Evolutionary conservation across 2,797 vertebrate species (phyloP).

Genomic region (Muraenolepis orangiensis): DNA sequence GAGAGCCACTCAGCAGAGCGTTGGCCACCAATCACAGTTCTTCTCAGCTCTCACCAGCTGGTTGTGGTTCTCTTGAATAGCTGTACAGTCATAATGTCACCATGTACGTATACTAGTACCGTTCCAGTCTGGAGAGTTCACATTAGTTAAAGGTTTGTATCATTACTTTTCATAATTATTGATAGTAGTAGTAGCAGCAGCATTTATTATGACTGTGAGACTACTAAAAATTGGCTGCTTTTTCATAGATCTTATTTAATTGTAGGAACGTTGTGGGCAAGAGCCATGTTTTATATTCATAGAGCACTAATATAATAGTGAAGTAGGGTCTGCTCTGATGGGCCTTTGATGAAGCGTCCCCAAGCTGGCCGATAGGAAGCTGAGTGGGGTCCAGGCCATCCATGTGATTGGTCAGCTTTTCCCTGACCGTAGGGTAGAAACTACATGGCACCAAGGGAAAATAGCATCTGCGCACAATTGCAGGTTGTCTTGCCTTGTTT

Average conservation of each 20-base stretch:
- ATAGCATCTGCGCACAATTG: slow-evolving; percentile 35
- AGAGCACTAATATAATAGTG: background rate
- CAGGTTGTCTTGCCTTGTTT: slow-evolving; percentile 30
- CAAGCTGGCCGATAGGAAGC: background rate
- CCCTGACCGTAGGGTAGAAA: slow-evolving; percentile 32
- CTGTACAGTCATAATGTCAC: too few relatives aligned
- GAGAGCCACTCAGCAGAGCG: background rate
- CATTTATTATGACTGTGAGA: too few relatives aligned
- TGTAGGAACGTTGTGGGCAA: background rate
- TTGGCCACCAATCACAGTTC: background rate
- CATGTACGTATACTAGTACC: background rate
- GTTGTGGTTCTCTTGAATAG: too few relatives aligned
- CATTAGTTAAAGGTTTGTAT: too few relatives aligned
- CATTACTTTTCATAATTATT: too few relatives aligned
- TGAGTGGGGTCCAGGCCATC: background rate
- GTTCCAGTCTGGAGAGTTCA: too few relatives aligned
- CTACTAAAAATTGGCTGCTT: too few relatives aligned
- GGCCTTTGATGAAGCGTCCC: background rate
- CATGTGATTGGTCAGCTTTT: too few relatives aligned
- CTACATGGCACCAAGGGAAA: slow-evolving; percentile 33
- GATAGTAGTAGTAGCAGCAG: background rate
- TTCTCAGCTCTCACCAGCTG: too few relatives aligned
- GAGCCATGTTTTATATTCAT: background rate
- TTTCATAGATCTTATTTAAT: too few relatives aligned
- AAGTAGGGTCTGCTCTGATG: background rate